Conservation (phyloP, 2,888 invertebrate species). For the Coelinius sp. region DNA sequence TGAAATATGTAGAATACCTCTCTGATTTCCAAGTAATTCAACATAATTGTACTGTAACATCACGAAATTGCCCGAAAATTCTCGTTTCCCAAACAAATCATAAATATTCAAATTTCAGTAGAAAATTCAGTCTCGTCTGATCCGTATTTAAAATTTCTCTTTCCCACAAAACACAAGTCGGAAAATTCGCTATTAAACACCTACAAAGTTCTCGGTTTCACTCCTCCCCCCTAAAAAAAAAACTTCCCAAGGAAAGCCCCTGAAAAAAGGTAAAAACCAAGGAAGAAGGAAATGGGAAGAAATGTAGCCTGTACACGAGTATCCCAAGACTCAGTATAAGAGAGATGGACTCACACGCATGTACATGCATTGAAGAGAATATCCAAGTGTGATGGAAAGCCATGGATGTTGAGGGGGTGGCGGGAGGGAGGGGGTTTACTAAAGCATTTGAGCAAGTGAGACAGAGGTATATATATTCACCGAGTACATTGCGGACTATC, state of each 20-base stretch:
- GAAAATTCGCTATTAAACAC: slow-evolving; percentile 37
- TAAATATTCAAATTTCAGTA: no score
- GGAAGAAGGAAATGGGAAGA: not conserved
- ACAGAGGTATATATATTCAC: slow-evolving; percentile 40
- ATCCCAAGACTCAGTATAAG: not conserved
- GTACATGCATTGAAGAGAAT: slow-evolving; percentile 16
- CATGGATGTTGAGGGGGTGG: slow-evolving; percentile 23
- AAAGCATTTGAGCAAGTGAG: slow-evolving; percentile 33
- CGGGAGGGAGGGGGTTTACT: not conserved
- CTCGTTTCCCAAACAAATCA: no score
- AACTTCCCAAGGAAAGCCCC: slow-evolving; percentile 12
- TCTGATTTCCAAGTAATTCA: no score
- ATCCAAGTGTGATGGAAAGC: slow-evolving; percentile 10
- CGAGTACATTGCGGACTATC: slow-evolving; percentile 67
- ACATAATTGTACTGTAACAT: no score
- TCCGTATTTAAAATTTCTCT: not conserved
- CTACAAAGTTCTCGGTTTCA: not conserved
- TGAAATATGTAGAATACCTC: no score
- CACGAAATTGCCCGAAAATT: no score
- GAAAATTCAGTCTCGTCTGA: no score
- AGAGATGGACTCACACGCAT: slow-evolving; percentile 12
- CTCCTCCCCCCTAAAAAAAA: not conserved
- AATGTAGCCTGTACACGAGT: not conserved
- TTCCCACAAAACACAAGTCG: not conserved
- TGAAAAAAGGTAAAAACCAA: not conserved